Evolutionary conservation across 1,140 invertebrate species (phyloP), one percentile per base, ranked within the genome.

Genomic region (Drosophila dunni): DNA sequence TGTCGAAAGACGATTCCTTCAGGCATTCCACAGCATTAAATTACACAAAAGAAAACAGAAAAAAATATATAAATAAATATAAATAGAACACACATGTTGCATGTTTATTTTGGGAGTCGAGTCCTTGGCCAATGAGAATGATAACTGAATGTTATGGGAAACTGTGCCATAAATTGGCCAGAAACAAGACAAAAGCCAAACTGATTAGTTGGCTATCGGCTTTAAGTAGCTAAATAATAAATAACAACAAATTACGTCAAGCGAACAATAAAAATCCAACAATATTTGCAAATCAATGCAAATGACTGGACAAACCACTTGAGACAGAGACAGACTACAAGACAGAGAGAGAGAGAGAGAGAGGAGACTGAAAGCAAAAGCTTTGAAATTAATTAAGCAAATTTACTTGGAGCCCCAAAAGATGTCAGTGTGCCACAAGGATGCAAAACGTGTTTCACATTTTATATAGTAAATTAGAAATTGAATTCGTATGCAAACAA

Each of bases 381-480:
- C 79, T 65, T 71, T 70, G 53, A 85, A 79, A 88, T 86, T 86
- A 86, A 86, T 86, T 86, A 86, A 76, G 61, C 73, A 82, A 88
- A 86, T 75, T 70, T 63, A 46, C 38, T 86, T 69, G 10, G 24
- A 44, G 40, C 53, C 67, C 51, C 73, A 75, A 88, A 86, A 88
- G 82, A 86, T 88, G 82, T 86, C 83, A 86, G 82, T 86, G 82
- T 88, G 82, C 81, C 82, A 86, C 83, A 86, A 86, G 82, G 83
- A 86, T 86, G 83, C 72, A 57, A 71, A 86, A 86, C 82, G 68
- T 66, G 82, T 86, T 82, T 66, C 36, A 24, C 50, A 75, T 85
- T 85, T 85, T 79, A 29, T 29, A 29, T 29, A 29, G 53, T 86
- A 76, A 82, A 86, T 85, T 86, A 85, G 82, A 86, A 88, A 82